phyloP scores from a whole-genome alignment of 37 sponge, comb jelly and placozoan species.

The Diacarnus erythraeanus region DNA sequence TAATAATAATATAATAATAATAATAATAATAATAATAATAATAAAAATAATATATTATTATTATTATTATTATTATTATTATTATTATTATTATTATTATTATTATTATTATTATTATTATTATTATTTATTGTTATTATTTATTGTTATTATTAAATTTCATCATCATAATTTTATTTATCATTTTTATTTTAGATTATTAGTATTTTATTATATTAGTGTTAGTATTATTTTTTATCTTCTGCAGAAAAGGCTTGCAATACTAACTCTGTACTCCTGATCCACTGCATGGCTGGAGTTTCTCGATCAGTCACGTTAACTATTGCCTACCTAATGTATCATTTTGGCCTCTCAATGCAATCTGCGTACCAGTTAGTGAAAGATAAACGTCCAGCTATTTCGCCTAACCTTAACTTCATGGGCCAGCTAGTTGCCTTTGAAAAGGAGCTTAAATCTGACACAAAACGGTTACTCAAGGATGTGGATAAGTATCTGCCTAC shows the following conservation, averaged over 20 bases:
- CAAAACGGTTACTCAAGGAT: not conserved
- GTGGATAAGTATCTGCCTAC: constrained; percentile 15
- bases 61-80: no score
- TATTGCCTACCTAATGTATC: constrained; percentile 92
- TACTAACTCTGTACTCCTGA: constrained; percentile 49
- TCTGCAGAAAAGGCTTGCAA: constrained; percentile 69
- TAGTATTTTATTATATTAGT: no score
- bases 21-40: no score
- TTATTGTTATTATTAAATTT: no score
- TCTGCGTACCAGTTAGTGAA: constrained; percentile 90
- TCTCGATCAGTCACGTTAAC: constrained; percentile 94
- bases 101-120: no score
- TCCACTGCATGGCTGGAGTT: constrained; percentile 96
- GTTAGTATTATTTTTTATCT: constrained; percentile 5
- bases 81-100: no score
- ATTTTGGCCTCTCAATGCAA: constrained; percentile 75
- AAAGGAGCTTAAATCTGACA: constrained; percentile 28
- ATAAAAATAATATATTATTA: no score
- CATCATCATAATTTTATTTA: no score
- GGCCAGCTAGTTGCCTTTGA: constrained; percentile 95
- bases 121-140: no score
- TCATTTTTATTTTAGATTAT: no score
- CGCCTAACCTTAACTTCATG: constrained; percentile 99
- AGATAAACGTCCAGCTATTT: constrained; percentile 77
- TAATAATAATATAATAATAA: no score